phyloP scores from a whole-genome alignment of 2,113 vertebrate genomes.

The Tenebrosternarchus preto region DNA sequence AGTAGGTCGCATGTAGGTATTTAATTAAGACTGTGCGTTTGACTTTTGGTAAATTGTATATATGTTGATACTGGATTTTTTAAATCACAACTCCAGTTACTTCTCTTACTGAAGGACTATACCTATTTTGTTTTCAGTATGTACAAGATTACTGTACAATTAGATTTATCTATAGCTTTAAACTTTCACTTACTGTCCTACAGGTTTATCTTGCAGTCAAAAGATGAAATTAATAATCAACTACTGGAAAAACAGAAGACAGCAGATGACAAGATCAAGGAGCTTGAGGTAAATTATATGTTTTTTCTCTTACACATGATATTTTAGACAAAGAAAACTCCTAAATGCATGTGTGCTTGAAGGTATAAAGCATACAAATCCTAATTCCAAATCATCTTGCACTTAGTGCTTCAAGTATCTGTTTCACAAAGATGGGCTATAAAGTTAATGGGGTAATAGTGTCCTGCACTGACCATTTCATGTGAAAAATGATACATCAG shows the following conservation, averaged over 20 bases:
- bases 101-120: not conserved
- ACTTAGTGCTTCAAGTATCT: not conserved
- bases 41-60: not conserved
- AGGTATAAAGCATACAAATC: not conserved
- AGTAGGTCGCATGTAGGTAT: constrained; percentile 93
- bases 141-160: not conserved
- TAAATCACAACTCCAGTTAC: not conserved
- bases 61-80: not conserved
- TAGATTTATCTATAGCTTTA: not conserved
- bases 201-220: constrained; percentile 96
- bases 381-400: not conserved
- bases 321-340: no score
- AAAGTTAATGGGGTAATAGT: not conserved
- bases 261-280: constrained; percentile 95
- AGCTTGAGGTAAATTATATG: constrained; percentile 84
- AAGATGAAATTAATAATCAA: constrained; percentile 88
- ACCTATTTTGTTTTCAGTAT: not conserved
- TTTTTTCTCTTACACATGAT: not conserved
- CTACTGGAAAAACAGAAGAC: constrained; percentile 90
- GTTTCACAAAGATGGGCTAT: not conserved
- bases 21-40: no score
- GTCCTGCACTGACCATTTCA: not conserved
- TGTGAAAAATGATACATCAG: not conserved
- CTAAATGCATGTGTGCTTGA: not conserved
- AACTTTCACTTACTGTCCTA: not conserved